Base-by-base conservation (phyloP, 2,797 vertebrate species). In the Melanitta fusca region DNA sequence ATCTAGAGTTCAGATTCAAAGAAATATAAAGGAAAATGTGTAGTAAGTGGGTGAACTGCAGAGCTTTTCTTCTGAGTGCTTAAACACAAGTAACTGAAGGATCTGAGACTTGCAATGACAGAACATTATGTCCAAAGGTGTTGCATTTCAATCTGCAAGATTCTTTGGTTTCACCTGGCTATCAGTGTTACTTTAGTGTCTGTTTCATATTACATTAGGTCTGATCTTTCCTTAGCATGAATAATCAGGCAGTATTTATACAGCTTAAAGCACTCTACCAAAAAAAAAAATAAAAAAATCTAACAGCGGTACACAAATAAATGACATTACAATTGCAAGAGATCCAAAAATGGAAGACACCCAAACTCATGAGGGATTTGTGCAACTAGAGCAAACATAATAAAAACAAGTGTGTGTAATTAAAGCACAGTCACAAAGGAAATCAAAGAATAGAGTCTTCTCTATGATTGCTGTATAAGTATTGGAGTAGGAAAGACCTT, bases 121-220 rank as follows among this genome's bases (percentile, higher is more conserved):
- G 34, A 86, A 88, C 10, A 38, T 43, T 72, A 64, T 43, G 68
- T 53, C 68, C 70, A 75, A 95, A 22, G 10, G 47, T 60, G n/a
- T 58, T 65, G 51, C 20, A 80, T 80, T 92, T 96, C 62, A 84
- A 19, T 80, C 43, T 62, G 65, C 71, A 82, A 39, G 71, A 91
- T 87, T 92, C 97, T 96, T 94, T 94, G 81, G 96, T 88, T 93
- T 95, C 81, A 87, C 80, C 77, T 36, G 86, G 78, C 60, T 83
- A 69, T 85, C 54, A 70, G 80, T 27, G 68, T 84, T 93, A 88
- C 65, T 94, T 92, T 71, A 95, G 65, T 91, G 51, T 91, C 88
- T 88, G 9, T 69, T 93, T 89, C 34, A 20, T 72, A 61, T 80
- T 51, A 91, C 24, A 45, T 51, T 74, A 95, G 19, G 38, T 61